phyloP scores from a whole-genome alignment of 2,888 invertebrate genomes.

The Microctonus aethiopoides region DNA sequence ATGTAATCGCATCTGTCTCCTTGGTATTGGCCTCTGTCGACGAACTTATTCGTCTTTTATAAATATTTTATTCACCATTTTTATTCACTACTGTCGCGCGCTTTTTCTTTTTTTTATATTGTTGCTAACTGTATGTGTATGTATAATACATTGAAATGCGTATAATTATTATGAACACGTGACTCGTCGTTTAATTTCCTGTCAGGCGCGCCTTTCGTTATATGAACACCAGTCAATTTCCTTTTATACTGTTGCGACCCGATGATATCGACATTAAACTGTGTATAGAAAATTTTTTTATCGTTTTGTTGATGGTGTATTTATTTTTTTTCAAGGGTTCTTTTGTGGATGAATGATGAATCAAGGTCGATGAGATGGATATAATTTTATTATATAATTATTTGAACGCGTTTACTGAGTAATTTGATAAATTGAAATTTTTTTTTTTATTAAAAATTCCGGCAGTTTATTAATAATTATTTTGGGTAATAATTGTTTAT shows the following conservation, averaged over 20 bases:
- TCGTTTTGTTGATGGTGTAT: too few species aligned
- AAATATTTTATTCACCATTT: not conserved
- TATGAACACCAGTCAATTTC: slow-evolving; percentile 45
- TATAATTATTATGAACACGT: slow-evolving; percentile 61
- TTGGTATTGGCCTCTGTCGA: slow-evolving; percentile 9
- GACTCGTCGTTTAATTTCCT: slow-evolving; percentile 62
- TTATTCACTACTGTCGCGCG: not conserved
- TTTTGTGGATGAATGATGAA: too few species aligned
- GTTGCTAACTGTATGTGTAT: not conserved
- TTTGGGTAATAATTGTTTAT: too few species aligned
- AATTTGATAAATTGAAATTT: not conserved
- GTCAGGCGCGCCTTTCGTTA: slow-evolving; percentile 42
- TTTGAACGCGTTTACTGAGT: too few species aligned
- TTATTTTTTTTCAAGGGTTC: too few species aligned
- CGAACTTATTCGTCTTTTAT: not conserved
- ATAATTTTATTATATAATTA: not conserved
- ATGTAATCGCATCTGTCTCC: slow-evolving; percentile 16
- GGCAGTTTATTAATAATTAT: too few species aligned
- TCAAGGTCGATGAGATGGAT: too few species aligned
- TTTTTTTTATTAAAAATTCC: slow-evolving; percentile 17
- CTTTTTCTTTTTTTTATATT: not conserved
- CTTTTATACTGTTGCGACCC: slow-evolving; percentile 42
- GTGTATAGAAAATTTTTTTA: too few species aligned
- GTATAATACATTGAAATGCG: slow-evolving; percentile 48
- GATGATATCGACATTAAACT: slow-evolving; percentile 21